Base-by-base conservation (phyloP, 2,888 invertebrate genomes). In the Crossocerus cetratus region DNA sequence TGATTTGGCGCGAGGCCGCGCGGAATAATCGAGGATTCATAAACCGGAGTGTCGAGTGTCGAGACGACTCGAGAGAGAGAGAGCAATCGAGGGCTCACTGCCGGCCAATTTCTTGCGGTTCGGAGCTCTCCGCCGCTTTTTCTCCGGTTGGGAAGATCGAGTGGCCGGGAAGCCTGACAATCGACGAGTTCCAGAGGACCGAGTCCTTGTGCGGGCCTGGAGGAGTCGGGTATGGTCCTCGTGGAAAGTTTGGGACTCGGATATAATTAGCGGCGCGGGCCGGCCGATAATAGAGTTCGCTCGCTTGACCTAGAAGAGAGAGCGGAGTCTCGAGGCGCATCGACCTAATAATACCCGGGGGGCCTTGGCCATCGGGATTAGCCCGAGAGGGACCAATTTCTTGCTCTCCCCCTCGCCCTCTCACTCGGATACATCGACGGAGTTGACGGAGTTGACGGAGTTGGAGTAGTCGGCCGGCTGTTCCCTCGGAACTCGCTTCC, bases 71-170 rank as follows among this genome's bases (percentile, higher is more conserved):
- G 49, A 16, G n/a, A 49, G 43, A 13, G 4, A 21, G 49, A 45
- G 54, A 42, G 62, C 62, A 62, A 62, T 62, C 62, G 62, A 62
- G 32, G 53, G 53, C 53, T 62, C 23, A 32, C 32, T 32, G 32
- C 32, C 32, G 11, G 32, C 32, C 32, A 32, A 32, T 32, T 32
- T 32, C 32, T 32, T 32, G 8, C 11, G 11, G 8, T 58, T 58
- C 58, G 3, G 54, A 18, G n/a, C n/a, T 20, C 20, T 20, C 21
- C 59, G 43, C 43, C 43, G 14, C 21, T 56, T 21, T 32, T 43
- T 60, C 59, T 60, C 22, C 21, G 13, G 21, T 4, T 21, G 42
- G 21, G n/a, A 32, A 32, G 32, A 32, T 32, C 32, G 8, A 32
- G 32, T 32, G 8, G 32, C 5, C 32, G 32, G 8, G 32, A 8